A percentile compares a stretch with the other conserved stretches of the same genome.
Conservation (phyloP, 1,140 invertebrate genomes). For the Calycopis cecrops region DNA sequence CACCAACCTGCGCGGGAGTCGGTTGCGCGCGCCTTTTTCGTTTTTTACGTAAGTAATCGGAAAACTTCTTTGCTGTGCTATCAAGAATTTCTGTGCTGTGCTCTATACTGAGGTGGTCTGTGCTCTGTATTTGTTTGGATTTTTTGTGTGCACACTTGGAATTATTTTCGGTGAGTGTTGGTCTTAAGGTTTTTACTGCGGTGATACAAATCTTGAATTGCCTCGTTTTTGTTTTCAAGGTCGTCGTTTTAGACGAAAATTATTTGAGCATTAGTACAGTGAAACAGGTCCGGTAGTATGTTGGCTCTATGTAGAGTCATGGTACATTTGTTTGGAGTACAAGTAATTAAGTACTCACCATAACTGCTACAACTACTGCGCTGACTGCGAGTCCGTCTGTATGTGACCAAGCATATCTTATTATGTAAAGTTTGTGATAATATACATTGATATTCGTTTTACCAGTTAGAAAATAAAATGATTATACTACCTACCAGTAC, state of each 20-base stretch:
- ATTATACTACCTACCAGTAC: too few relatives aligned
- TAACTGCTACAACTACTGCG: neutral
- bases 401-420: too few relatives aligned
- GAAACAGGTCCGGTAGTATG: neutral
- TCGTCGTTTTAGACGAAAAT: slow-evolving; percentile 10
- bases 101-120: slow-evolving; percentile 14
- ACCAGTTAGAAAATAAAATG: too few relatives aligned
- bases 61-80: slow-evolving; percentile 23
- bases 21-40: slow-evolving; percentile 29
- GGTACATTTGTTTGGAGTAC: neutral
- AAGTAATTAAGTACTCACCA: slow-evolving; percentile 4
- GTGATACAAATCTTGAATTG: slow-evolving; percentile 14
- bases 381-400: too few relatives aligned
- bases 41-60: slow-evolving; percentile 16
- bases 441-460: too few relatives aligned
- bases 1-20: slow-evolving; percentile 37
- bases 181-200: slow-evolving; percentile 8
- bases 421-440: too few relatives aligned
- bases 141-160: slow-evolving; percentile 20
- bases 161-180: slow-evolving; percentile 44
- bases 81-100: slow-evolving; percentile 24
- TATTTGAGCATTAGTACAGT: slow-evolving; percentile 3
- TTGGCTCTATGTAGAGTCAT: neutral
- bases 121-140: slow-evolving; percentile 19
- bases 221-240: slow-evolving; percentile 6